Percentiles rank a stretch among this genome's conserved stretches.
Evolutionary conservation across 2,797 vertebrate species (phyloP).

Genomic region (Mormyrops attenuatus): DNA sequence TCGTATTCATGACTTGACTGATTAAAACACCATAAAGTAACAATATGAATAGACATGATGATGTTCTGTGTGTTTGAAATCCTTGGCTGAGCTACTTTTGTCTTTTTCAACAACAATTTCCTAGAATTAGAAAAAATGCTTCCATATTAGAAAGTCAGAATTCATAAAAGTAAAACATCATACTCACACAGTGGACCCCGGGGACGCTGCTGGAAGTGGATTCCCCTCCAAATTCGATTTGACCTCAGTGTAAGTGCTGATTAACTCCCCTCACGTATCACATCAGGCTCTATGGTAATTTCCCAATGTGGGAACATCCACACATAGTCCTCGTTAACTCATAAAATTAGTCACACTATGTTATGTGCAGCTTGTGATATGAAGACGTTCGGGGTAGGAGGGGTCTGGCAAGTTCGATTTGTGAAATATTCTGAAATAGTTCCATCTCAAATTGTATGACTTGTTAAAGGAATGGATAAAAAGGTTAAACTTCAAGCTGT

Average conservation of each 20-base stretch:
- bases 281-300: background rate
- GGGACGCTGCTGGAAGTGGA: background rate
- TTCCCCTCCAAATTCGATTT: slow-evolving; percentile 1
- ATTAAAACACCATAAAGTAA: background rate
- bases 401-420: background rate
- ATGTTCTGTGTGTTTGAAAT: background rate
- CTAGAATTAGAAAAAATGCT: background rate
- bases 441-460: background rate
- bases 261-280: background rate
- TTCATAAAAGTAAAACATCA: background rate
- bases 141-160: background rate
- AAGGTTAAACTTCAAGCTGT: background rate
- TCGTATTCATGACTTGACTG: background rate
- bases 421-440: background rate
- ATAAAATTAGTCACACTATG: slow-evolving; percentile 3
- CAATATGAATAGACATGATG: background rate
- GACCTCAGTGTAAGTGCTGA: background rate
- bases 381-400: background rate
- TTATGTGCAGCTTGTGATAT: background rate
- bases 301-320: slow-evolving; percentile 1
- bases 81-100: background rate
- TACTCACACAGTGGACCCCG: background rate
- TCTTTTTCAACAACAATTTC: background rate
- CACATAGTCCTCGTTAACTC: background rate
- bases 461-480: background rate